These are phyloP conservation scores for Chaetodon trifasciatus DNA, from an alignment of 2,797 vertebrate genomes.

Conservation along the genomic window DNA sequence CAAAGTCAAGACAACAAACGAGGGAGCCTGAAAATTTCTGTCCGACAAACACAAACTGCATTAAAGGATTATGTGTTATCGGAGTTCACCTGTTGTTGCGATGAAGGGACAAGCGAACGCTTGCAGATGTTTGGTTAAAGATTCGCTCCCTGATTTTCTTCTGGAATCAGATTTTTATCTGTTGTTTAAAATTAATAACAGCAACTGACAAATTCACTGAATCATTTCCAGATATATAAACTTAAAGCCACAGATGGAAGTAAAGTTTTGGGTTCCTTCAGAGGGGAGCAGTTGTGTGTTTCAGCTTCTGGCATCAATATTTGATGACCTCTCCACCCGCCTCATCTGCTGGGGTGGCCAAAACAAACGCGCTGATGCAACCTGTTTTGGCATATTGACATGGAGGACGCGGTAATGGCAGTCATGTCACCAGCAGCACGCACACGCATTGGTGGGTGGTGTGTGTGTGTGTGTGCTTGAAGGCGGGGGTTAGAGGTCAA, in stretches of 20 bases:
- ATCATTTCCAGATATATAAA: not conserved
- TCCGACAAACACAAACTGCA: slow-evolving; percentile 20
- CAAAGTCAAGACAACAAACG: slow-evolving; percentile 51
- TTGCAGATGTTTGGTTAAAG: too few species aligned
- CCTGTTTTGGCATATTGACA: slow-evolving; percentile 67
- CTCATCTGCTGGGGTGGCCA: slow-evolving; percentile 26
- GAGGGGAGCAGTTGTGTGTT: slow-evolving; percentile 19
- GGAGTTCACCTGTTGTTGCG: slow-evolving; percentile 35
- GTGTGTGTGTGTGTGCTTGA: not conserved
- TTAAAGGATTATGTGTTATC: slow-evolving; percentile 2
- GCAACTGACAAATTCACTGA: not conserved
- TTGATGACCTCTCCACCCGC: slow-evolving; percentile 32
- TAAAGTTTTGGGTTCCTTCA: not conserved
- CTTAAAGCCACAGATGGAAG: too few species aligned
- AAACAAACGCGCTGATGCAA: slow-evolving; percentile 58
- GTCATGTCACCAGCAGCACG: slow-evolving; percentile 23
- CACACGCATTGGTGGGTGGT: not conserved
- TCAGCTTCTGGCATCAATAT: slow-evolving; percentile 47
- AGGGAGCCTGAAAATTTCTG: not conserved
- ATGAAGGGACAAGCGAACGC: not conserved
- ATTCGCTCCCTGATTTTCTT: too few species aligned
- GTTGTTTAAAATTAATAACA: not conserved
- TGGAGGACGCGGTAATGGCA: slow-evolving; percentile 37
- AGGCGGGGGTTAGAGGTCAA: slow-evolving; percentile 59
- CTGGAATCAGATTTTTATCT: not conserved